Evolutionary conservation across 2,888 invertebrate species (phyloP), one percentile per base, ranked within the genome.

Genomic region (Coleophora flavipennella): DNA sequence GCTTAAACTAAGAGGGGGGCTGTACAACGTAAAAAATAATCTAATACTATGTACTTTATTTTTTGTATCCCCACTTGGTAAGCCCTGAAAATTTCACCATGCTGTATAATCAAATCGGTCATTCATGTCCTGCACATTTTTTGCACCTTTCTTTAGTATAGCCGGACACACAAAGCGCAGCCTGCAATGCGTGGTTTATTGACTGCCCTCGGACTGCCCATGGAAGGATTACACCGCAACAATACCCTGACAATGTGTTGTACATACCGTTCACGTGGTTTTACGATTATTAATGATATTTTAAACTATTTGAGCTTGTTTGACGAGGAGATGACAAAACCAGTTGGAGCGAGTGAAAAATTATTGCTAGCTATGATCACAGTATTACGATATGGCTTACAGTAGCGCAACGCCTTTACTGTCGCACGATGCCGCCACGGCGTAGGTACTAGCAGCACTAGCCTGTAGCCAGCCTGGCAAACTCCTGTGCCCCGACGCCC

Each of bases 91-190:
- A 20, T 20, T 20, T 20, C 20, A 4, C 20, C 71, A 59, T 11
- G 64, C 58, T 67, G 56, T 77, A 62, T 34, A 53, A n/a, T 31
- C 33, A 47, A 48, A 65, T 62, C 61, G 75, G 76, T 74, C 78
- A 78, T 76, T 77, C 67, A 68, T 64, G 68, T 67, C 62, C 65
- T 51, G 54, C 56, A 56, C 44, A 57, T 66, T 67, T 72, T 78
- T 77, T 73, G 66, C 70, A 69, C 62, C 71, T 69, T 71, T 65
- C 63, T 59, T 62, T 50, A 45, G 44, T 42, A 43, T 48, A 45
- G 45, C 56, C 62, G 58, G 55, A 52, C 46, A 42, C 32, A 36
- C 53, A 53, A 56, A 62, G 58, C 50, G 64, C 62, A 63, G 59
- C 48, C 68, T 63, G 64, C 62, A 58, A 55, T 52, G 46, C 57